Evolutionary conservation across 2,113 vertebrate species (phyloP), one percentile per base, ranked within the genome.

Genomic region (Mobula hypostoma): DNA sequence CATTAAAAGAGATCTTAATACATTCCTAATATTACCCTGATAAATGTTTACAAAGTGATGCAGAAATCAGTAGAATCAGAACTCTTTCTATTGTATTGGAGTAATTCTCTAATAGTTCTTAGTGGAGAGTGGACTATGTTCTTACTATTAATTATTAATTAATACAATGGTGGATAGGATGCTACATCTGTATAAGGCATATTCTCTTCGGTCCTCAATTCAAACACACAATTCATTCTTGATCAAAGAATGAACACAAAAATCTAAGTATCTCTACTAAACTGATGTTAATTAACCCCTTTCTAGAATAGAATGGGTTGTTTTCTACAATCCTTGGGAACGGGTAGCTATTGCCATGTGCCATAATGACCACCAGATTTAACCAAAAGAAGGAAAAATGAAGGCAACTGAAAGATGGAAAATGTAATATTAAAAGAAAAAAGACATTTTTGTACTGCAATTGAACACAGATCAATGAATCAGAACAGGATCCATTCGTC

Each of bases 21-120:
- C 61, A 66, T 90, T 63, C 66, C 61, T n/a, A 90, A 90, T 66
- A 32, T 68, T 66, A n/a, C 85, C 66, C 61, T 32, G 61, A 66
- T 61, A 90, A 90, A 90, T n/a, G n/a, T 32, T 8, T 61, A 32
- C 58, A 90, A 90, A 90, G 85, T n/a, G 68, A 90, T 32, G 17
- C 12, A 19, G 85, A 90, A 90, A 90, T 90, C 85, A 19, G 63
- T 32, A 66, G 61, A 90, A 66, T 90, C 61, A 90, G 29, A 90
- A 90, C n/a, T 90, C 61, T 15, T 66, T 90, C n/a, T 32, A 17
- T 17, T 17, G 15, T 90, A 15, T 88, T 63, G 27, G 21, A 48
- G 24, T 4, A 15, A 27, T 66, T 68, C 29, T 66, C 29, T 90
- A 68, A 90, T 17, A 63, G 17, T 66, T n/a, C 29, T 68, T 17